These are phyloP conservation scores for Enoplosus armatus DNA, from an alignment of 2,797 vertebrate genomes.

Conservation along the genomic window DNA sequence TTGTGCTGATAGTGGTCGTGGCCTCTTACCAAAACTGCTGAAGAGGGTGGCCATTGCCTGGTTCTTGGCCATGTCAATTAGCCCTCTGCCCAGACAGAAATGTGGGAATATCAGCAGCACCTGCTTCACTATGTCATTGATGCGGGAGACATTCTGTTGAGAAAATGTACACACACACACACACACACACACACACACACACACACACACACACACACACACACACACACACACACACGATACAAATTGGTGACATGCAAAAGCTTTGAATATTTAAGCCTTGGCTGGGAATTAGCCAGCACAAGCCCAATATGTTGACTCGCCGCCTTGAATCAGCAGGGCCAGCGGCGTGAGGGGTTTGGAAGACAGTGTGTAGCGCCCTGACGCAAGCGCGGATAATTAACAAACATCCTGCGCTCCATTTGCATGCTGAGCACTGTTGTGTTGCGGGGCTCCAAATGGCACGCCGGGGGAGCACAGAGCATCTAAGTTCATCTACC, in stretches of 20 bases:
- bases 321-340: conserved; percentile 46
- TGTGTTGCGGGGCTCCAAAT: conserved; percentile 33
- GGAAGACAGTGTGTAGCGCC: conserved; percentile 10
- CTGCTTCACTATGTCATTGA: conserved; percentile 96
- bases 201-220: conserved; percentile 42
- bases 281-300: conserved; percentile 16
- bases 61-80: conserved; percentile 99
- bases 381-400: conserved; percentile 56
- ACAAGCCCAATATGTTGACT: conserved; percentile 32
- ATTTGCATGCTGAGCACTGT: conserved; percentile 41
- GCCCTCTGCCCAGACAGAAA: conserved; percentile 95
- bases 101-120: conserved; percentile 97
- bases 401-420: conserved; percentile 60
- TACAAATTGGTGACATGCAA: conserved; percentile 18
- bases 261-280: conserved; percentile 29
- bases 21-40: conserved; percentile 90
- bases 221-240: conserved; percentile 9
- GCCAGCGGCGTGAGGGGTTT: conserved; percentile 19
- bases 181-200: conserved; percentile 45
- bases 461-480: background rate
- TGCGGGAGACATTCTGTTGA: conserved; percentile 88
- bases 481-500: conserved; percentile 41
- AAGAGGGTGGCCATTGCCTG: conserved; percentile 93
- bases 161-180: conserved; percentile 36
- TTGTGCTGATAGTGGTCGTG: background rate